Evolutionary conservation across 1,140 invertebrate genomes (phyloP).

Genomic region (Macrobrachium nipponense): DNA sequence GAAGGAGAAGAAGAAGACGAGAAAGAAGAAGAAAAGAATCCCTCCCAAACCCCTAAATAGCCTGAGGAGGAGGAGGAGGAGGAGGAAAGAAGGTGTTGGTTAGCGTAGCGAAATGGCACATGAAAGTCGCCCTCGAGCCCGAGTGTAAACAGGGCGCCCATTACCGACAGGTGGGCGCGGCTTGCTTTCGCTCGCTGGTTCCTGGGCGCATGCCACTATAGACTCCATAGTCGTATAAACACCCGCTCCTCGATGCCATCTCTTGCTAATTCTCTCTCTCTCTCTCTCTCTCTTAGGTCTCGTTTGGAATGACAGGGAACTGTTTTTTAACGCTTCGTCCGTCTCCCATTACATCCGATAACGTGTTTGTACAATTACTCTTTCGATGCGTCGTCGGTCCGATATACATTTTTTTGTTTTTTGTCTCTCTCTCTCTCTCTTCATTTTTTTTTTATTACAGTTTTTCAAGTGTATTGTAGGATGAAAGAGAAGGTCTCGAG

Average conservation of each 20-base stretch:
- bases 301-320: too few relatives aligned
- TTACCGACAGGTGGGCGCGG: conserved; percentile 33
- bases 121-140: conserved; percentile 36
- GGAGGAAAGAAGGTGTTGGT: conserved; percentile 27
- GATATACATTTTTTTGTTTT: neutral
- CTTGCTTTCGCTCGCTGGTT: conserved; percentile 18
- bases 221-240: conserved; percentile 11
- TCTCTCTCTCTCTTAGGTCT: neutral
- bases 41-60: conserved; percentile 29
- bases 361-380: too few relatives aligned
- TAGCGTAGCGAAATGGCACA: conserved; percentile 37
- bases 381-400: neutral
- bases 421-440: too few relatives aligned
- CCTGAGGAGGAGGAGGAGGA: neutral
- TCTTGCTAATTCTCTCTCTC: neutral
- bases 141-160: conserved; percentile 38
- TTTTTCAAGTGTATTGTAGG: too few relatives aligned
- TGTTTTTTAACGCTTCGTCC: too few relatives aligned
- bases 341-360: too few relatives aligned
- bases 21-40: neutral
- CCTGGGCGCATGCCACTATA: conserved; percentile 25
- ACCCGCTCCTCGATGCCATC: neutral
- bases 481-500: too few relatives aligned
- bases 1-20: neutral
- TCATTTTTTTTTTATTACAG: too few relatives aligned